Conservation (phyloP, 2,888 invertebrate species). For the Trachelus tabidus region DNA sequence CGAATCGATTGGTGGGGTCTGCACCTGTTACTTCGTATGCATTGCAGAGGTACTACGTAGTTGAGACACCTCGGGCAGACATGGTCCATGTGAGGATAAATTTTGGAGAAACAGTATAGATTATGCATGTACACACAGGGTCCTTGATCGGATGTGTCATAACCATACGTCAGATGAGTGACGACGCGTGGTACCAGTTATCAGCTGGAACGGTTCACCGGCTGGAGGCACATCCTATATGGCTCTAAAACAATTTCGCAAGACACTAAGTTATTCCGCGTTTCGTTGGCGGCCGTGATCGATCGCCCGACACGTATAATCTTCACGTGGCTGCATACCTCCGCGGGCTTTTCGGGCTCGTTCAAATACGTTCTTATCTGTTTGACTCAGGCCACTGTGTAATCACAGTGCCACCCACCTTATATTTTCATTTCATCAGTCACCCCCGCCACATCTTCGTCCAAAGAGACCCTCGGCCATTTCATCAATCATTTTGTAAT, state of each 20-base stretch:
- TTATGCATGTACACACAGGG: not conserved
- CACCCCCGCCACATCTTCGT: constrained; percentile 10
- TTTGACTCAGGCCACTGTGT: constrained; percentile 32
- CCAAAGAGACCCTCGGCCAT: constrained; percentile 17
- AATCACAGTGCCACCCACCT: constrained; percentile 13
- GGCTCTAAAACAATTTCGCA: not conserved
- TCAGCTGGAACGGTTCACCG: not conserved
- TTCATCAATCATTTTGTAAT: constrained; percentile 46
- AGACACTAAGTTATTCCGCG: not conserved
- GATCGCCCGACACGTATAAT: constrained; percentile 34
- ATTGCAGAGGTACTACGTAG: not conserved
- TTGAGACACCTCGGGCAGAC: not conserved
- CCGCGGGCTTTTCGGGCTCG: not conserved
- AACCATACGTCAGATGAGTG: not conserved
- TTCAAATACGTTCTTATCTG: constrained; percentile 39
- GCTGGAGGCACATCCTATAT: not conserved
- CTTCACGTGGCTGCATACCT: constrained; percentile 20
- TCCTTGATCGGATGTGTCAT: not conserved
- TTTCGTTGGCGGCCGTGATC: constrained; percentile 28
- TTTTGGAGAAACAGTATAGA: not conserved
- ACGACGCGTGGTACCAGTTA: not conserved
- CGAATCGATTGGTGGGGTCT: not conserved
- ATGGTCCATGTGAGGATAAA: too few relatives aligned
- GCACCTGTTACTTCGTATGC: not conserved
- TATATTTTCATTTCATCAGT: constrained; percentile 35